Evolutionary conservation across 2,888 invertebrate genomes (phyloP).

Genomic region (Stenurella melanura): DNA sequence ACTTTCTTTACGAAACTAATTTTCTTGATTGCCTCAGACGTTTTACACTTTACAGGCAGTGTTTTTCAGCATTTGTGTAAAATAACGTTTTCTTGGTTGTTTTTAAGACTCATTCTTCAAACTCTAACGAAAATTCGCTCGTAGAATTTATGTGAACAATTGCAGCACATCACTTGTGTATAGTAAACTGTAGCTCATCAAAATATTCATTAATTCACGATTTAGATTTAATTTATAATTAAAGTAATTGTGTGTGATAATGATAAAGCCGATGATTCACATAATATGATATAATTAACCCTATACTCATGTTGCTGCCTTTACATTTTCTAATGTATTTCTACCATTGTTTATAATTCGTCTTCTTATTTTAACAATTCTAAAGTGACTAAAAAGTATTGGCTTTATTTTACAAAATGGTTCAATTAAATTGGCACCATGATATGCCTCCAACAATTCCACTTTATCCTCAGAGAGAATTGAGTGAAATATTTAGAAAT

Average conservation of each 20-base stretch:
- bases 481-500: too few relatives aligned
- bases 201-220: not conserved
- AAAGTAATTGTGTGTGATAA: not conserved
- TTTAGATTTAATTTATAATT: not conserved
- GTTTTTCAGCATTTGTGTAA: slow-evolving; percentile 21
- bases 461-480: too few relatives aligned
- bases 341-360: too few relatives aligned
- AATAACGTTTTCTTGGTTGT: slow-evolving; percentile 2
- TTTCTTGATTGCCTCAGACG: slow-evolving; percentile 43
- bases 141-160: not conserved
- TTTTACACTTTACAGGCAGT: slow-evolving; percentile 40
- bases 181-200: not conserved
- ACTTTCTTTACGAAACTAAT: slow-evolving; percentile 46
- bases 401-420: too few relatives aligned
- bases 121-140: not conserved
- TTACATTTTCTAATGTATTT: too few relatives aligned
- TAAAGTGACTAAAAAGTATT: too few relatives aligned
- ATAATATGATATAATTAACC: too few relatives aligned
- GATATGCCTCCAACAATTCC: too few relatives aligned
- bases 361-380: too few relatives aligned
- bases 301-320: too few relatives aligned
- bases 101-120: not conserved
- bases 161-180: not conserved
- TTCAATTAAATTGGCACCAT: too few relatives aligned
- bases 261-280: too few relatives aligned